Percentiles rank a stretch among this genome's conserved stretches.
These are phyloP conservation scores for Macrosoma leucophasiata DNA, from an alignment of 2,888 invertebrate genomes.

Conservation along the genomic window DNA sequence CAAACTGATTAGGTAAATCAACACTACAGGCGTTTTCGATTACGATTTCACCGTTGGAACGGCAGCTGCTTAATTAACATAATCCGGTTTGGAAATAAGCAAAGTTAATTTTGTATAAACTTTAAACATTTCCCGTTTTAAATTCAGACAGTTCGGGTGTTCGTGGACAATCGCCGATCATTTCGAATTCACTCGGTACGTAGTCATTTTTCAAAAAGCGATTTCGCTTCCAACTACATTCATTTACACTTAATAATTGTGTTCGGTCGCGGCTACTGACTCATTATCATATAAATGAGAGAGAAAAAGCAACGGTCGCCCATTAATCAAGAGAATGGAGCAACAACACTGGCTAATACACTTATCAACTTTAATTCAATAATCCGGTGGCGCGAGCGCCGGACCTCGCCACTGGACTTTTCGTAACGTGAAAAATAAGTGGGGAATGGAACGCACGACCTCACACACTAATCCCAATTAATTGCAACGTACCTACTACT, in stretches of 20 bases:
- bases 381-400: constrained; percentile 54
- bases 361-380: constrained; percentile 75
- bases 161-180: constrained; percentile 31
- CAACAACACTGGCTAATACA: constrained; percentile 71
- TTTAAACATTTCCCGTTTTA: constrained; percentile 39
- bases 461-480: constrained; percentile 64
- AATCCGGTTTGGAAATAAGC: constrained; percentile 51
- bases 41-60: constrained; percentile 47
- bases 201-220: constrained; percentile 44
- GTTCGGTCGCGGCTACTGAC: constrained; percentile 55
- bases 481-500: constrained; percentile 44
- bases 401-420: constrained; percentile 45
- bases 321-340: constrained; percentile 70
- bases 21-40: constrained; percentile 50
- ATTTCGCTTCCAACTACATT: constrained; percentile 51
- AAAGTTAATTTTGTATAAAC: constrained; percentile 53
- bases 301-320: constrained; percentile 66
- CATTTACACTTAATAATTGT: constrained; percentile 67
- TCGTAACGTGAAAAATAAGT: constrained; percentile 65
- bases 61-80: constrained; percentile 52
- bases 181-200: constrained; percentile 33
- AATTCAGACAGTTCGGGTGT: constrained; percentile 33
- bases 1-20: constrained; percentile 56
- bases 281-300: constrained; percentile 74
- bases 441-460: constrained; percentile 55